These are phyloP conservation scores for Tiliacea citrago DNA, from an alignment of 2,888 invertebrate species.

Conservation along the genomic window DNA sequence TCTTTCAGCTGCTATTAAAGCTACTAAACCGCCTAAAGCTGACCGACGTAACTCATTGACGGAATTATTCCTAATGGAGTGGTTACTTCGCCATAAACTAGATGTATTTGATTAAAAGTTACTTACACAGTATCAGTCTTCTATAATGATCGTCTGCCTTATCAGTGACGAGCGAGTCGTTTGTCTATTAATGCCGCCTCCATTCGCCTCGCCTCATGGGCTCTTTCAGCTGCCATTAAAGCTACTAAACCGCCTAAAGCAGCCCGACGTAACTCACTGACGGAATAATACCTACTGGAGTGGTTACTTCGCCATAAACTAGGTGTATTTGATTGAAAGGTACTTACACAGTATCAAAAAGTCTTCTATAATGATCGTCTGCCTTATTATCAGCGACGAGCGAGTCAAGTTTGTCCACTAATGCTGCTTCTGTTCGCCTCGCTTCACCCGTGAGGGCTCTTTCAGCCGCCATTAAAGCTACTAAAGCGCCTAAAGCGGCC, in stretches of 20 bases:
- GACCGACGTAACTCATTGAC: too few relatives aligned
- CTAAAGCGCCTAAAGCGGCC: conserved; percentile 97
- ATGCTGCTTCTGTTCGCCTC: conserved; percentile 97
- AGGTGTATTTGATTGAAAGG: not conserved
- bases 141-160: conserved; percentile 98
- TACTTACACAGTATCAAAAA: conserved; percentile 99
- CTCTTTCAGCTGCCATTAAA: conserved; percentile 98
- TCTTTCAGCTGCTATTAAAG: conserved; percentile 98
- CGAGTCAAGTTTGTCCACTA: conserved; percentile 98
- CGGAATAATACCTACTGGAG: conserved; percentile 95
- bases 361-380: conserved; percentile 97
- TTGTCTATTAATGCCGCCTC: conserved; percentile 98
- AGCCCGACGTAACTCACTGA: conserved; percentile 96
- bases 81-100: too few relatives aligned
- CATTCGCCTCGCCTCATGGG: conserved; percentile 96
- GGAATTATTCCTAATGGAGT: too few relatives aligned
- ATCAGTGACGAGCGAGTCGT: conserved; percentile 97
- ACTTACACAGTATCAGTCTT: conserved; percentile 98
- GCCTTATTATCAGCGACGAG: conserved; percentile 98
- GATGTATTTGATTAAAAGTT: not conserved
- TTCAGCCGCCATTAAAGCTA: conserved; percentile 99
- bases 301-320: not conserved
- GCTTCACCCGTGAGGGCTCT: conserved; percentile 96
- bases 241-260: conserved; percentile 98
- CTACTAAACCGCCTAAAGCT: conserved; percentile 95